These are phyloP conservation scores for Hemithea aestivaria DNA, from an alignment of 2,888 invertebrate species.

Conservation along the genomic window DNA sequence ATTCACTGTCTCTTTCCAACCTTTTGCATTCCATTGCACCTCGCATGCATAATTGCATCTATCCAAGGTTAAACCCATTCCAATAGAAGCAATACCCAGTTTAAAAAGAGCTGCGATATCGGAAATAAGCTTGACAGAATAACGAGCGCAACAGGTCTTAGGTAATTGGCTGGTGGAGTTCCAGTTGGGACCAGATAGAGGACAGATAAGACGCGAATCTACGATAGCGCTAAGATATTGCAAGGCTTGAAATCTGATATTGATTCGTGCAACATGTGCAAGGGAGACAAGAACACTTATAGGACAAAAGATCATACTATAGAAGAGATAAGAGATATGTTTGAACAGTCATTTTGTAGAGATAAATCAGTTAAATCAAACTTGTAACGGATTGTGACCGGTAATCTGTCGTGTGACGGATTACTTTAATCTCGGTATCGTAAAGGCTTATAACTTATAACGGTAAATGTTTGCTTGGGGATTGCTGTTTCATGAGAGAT, in stretches of 20 bases:
- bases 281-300: conserved; percentile 8
- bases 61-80: conserved; percentile 33
- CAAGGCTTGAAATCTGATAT: conserved; percentile 18
- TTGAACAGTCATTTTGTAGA: too few relatives aligned
- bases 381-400: too few relatives aligned
- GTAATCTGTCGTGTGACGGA: too few relatives aligned
- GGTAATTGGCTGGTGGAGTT: conserved; percentile 19
- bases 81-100: conserved; percentile 15
- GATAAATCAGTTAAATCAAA: too few relatives aligned
- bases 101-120: conserved; percentile 17
- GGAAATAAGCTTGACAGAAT: conserved; percentile 8
- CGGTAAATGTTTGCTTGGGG: too few relatives aligned
- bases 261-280: conserved; percentile 14
- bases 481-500: too few relatives aligned
- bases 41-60: conserved; percentile 39
- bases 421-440: too few relatives aligned
- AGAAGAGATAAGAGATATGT: too few relatives aligned
- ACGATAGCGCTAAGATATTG: conserved; percentile 26
- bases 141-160: conserved; percentile 25
- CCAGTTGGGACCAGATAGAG: conserved; percentile 14
- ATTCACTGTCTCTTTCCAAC: too few relatives aligned
- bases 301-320: neutral
- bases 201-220: conserved; percentile 10
- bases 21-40: conserved; percentile 28
- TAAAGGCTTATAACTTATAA: too few relatives aligned